phyloP scores from a whole-genome alignment of 1,140 invertebrate genomes.

The Saccostrea glomerata region DNA sequence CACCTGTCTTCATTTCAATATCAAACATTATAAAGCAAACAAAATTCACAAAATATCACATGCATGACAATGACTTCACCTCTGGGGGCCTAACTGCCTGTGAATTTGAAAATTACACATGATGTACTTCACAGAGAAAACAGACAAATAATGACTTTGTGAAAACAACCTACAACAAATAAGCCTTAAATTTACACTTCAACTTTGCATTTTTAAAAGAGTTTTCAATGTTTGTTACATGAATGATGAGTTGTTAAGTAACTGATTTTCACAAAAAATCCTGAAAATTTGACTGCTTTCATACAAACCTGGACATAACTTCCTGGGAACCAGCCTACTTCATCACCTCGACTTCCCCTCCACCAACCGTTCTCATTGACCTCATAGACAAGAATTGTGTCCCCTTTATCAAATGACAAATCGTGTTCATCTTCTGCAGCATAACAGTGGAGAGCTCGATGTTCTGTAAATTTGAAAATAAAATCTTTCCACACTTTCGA shows the following conservation, averaged over 20 bases:
- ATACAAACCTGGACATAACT: constrained; percentile 67
- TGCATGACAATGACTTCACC: constrained; percentile 11
- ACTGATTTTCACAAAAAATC: background rate
- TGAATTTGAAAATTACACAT: constrained; percentile 26
- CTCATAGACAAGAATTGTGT: constrained; percentile 67
- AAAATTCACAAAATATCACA: background rate
- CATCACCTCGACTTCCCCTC: constrained; percentile 66
- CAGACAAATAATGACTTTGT: background rate
- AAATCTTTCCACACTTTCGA: no score
- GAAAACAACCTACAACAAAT: background rate
- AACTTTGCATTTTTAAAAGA: background rate
- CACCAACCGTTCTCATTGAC: constrained; percentile 72
- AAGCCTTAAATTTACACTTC: background rate
- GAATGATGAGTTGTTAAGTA: constrained; percentile 5
- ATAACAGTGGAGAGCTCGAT: constrained; percentile 57
- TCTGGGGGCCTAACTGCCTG: constrained; percentile 15
- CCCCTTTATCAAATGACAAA: constrained; percentile 68
- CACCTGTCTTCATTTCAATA: constrained; percentile 2
- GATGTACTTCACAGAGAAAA: background rate
- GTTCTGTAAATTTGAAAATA: constrained; percentile 56
- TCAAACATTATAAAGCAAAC: background rate
- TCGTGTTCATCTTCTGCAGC: constrained; percentile 62
- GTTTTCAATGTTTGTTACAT: constrained; percentile 1
- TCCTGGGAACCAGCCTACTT: constrained; percentile 72
- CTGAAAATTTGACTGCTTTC: no score